Base-by-base conservation (phyloP, 2,888 invertebrate genomes). In the Cactoblastis cactorum region DNA sequence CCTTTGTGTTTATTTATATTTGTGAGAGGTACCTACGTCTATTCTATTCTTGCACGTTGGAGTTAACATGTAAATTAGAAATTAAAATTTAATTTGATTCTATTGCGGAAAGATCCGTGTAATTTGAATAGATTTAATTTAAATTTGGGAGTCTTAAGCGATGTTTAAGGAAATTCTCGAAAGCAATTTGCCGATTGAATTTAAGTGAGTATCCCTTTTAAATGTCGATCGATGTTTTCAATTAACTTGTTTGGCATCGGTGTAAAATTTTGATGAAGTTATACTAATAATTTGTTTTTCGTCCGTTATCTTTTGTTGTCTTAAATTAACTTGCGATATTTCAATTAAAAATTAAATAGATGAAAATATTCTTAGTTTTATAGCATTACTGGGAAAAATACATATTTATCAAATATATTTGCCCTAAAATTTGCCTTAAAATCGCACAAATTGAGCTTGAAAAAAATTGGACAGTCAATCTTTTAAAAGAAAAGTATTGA, bases 1-100 rank as follows among this genome's bases (percentile, higher is more conserved):
- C 71, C 59, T 67, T 60, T 50, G 53, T 63, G 66, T 70, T 72
- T 69, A 68, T 75, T 71, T 74, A 71, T 74, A 72, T 71, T 52
- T 58, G 53, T 54, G 51, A n/a, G n/a, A n/a, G n/a, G n/a, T n/a
- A n/a, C 43, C 11, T 58, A 54, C 49, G 53, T 60, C 54, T 57
- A 32, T 33, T 53, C 55, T 69, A 63, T 69, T 69, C 63, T 62
- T 57, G 35, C 50, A 52, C 51, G 39, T 45, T 37, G 18, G 37
- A 32, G 43, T 19, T 41, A 38, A 37, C 37, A 38, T 37, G 33
- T 38, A 22, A 46, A 49, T 49, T 49, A 49, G 17, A 41, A 32
- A 41, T 49, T 49, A 34, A 49, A 49, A 39, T 49, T 49, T 49
- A 41, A 49, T 34, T 24, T 19, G 17, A 22, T 28, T 4, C 5